A percentile compares a stretch with the other conserved stretches of the same genome.
These are phyloP conservation scores for Caenorhabditis latens DNA, from an alignment of 1,140 invertebrate species.

Conservation along the genomic window DNA sequence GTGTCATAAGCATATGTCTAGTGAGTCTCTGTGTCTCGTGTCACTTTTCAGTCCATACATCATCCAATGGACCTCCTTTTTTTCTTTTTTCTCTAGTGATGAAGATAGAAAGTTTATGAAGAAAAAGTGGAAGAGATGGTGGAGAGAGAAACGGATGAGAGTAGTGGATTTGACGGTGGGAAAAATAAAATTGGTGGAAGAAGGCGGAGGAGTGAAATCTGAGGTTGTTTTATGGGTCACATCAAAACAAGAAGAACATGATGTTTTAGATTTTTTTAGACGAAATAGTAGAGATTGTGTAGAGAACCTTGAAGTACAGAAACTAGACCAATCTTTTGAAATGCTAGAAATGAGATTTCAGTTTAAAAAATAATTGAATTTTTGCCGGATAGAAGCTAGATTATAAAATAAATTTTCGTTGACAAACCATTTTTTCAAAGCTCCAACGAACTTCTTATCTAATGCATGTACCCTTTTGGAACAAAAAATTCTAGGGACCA, in stretches of 20 bases:
- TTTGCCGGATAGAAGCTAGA: too few relatives aligned
- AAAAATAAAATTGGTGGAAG: background rate
- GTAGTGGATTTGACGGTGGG: background rate
- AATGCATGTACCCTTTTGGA: too few relatives aligned
- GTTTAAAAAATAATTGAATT: too few relatives aligned
- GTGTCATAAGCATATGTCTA: constrained; percentile 42
- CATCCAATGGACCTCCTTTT: constrained; percentile 2
- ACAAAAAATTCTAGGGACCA: background rate
- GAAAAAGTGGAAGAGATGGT: background rate
- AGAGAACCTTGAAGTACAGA: background rate
- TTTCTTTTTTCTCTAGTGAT: background rate
- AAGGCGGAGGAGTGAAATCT: background rate
- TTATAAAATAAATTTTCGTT: too few relatives aligned
- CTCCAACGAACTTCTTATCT: background rate
- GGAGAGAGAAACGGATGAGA: background rate
- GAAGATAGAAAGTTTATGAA: constrained; percentile 32
- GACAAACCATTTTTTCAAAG: background rate
- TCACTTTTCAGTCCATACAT: constrained; percentile 49
- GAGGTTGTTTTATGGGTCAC: background rate
- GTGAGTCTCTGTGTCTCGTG: background rate
- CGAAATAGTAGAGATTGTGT: background rate
- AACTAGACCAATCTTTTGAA: too few relatives aligned
- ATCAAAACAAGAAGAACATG: background rate
- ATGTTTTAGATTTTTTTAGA: background rate
- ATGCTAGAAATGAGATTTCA: too few relatives aligned